Evolutionary conservation across 1,140 invertebrate genomes (phyloP).

Genomic region (Pemphigus obesinymphae): DNA sequence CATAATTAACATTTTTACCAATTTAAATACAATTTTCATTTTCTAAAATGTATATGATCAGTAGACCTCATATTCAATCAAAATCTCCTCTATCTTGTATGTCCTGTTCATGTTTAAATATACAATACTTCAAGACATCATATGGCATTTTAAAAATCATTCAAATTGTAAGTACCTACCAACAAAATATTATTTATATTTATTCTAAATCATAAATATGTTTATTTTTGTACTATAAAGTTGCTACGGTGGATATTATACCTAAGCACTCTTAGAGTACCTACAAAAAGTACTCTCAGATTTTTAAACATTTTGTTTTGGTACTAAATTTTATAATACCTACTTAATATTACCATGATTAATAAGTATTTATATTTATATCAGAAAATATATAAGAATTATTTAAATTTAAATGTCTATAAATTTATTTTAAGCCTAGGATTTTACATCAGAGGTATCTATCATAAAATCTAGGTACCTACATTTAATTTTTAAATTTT

Average conservation of each 20-base stretch:
- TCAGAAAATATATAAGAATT: neutral
- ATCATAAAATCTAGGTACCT: too few species aligned
- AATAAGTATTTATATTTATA: neutral
- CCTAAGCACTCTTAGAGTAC: too few species aligned
- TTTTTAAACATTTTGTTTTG: too few species aligned
- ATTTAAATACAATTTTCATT: neutral
- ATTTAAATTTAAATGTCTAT: conserved; percentile 1
- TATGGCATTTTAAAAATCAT: conserved; percentile 67
- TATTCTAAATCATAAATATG: too few species aligned
- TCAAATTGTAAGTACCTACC: conserved; percentile 60
- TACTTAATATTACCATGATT: too few species aligned
- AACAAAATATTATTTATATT: neutral
- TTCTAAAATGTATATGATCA: neutral
- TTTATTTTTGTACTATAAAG: too few species aligned
- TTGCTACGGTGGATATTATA: too few species aligned
- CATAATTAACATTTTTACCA: neutral
- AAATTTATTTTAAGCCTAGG: too few species aligned
- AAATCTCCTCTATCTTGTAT: conserved; percentile 52
- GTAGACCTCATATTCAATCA: neutral
- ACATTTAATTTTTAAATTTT: too few species aligned
- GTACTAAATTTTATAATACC: too few species aligned
- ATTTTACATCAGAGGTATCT: too few species aligned
- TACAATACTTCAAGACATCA: conserved; percentile 64
- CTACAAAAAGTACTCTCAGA: too few species aligned
- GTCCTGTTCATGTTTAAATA: conserved; percentile 72